Base-by-base conservation (phyloP, 2,888 invertebrate species). In the Cybosia mesomella region DNA sequence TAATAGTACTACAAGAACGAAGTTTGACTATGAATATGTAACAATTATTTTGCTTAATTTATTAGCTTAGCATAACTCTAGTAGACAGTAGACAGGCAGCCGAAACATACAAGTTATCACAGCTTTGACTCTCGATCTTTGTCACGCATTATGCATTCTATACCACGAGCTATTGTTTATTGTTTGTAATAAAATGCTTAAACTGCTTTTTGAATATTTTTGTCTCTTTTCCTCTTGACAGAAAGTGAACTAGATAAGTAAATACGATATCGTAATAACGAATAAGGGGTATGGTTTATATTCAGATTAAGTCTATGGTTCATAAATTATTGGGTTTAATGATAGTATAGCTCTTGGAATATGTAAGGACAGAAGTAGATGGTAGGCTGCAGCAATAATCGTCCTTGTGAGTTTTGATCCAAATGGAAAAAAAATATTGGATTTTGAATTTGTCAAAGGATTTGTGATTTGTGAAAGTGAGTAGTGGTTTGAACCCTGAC, bases 161-260 rank as follows among this genome's bases (percentile, higher is more conserved):
- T 58, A 32, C 4, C 21, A n/a, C 60, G 15, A 66, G 53, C 28
- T 32, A 15, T 43, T 21, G 57, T 61, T 21, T 57, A 67, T 53
- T 49, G 49, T 49, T n/a, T 49, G 49, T 49, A 49, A 49, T 49
- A 49, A 49, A 49, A 49, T 49, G n/a, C 49, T 49, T 18, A 8
- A 9, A 49, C 49, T 49, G n/a, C n/a, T 49, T 49, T n/a, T 18
- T 43, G 7, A 43, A 43, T 49, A 49, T 1, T 9, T 18, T 49
- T 49, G 49, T 49, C 49, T 49, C 49, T 49, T n/a, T n/a, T n/a
- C 18, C 49, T 49, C 49, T 18, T 49, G n/a, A 49, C n/a, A 9
- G 8, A 9, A 7, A 49, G 49, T 9, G 1, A 43, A 39, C 15
- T 39, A n/a, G 49, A 49, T 9, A 2, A 8, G n/a, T n/a, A n/a